Conservation (phyloP, 2,113 vertebrate species). For the Leucosticte australis region DNA sequence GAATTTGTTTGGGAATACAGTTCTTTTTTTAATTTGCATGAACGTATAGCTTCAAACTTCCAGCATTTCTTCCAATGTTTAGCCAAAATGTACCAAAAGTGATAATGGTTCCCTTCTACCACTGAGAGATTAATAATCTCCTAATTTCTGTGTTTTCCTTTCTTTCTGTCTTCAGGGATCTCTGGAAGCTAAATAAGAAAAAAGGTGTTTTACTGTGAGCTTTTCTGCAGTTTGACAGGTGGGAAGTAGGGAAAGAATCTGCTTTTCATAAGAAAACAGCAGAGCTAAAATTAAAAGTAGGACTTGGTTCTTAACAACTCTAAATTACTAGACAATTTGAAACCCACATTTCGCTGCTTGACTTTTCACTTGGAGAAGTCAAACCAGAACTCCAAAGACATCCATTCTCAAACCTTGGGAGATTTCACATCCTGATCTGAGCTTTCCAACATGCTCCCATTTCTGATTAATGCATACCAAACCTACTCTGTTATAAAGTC, state of each 20-base stretch:
- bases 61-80: neutral
- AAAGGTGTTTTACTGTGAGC: conserved; percentile 17
- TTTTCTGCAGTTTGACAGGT: conserved; percentile 36
- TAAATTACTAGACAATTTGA: conserved; percentile 49
- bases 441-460: conserved; percentile 50
- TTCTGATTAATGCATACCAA: conserved; percentile 65
- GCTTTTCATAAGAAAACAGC: conserved; percentile 26
- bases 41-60: neutral
- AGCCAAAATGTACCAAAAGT: conserved; percentile 12
- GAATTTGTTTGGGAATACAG: neutral
- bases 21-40: neutral
- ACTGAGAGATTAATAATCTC: conserved; percentile 54
- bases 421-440: conserved; percentile 51
- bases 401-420: conserved; percentile 58
- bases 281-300: conserved; percentile 51
- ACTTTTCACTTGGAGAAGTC: conserved; percentile 49
- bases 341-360: conserved; percentile 25
- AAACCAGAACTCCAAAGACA: conserved; percentile 39
- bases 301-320: conserved; percentile 27
- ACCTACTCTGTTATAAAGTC: conserved; percentile 52
- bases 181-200: conserved; percentile 48
- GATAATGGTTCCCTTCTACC: conserved; percentile 4
- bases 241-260: conserved; percentile 40
- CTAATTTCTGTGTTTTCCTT: conserved; percentile 56
- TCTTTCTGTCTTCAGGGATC: conserved; percentile 31